Percentiles rank a stretch among this genome's conserved stretches.
Evolutionary conservation across 2,113 vertebrate genomes (phyloP).

Genomic region (Globicephala melas): DNA sequence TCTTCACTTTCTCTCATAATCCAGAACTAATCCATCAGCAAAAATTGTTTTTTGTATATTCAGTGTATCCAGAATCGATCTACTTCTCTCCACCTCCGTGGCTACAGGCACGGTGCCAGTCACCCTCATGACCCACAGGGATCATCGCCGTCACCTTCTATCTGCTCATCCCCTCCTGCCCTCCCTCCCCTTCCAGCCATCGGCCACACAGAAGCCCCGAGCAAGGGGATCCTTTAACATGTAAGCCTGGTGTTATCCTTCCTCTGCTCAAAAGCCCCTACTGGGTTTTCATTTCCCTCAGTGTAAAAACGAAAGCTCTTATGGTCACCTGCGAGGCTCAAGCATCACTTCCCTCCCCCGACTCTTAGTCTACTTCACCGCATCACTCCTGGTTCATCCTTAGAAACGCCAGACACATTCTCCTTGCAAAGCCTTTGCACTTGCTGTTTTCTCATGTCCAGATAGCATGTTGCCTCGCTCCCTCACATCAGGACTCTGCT

Average conservation of each 20-base stretch:
- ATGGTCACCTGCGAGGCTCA: background rate
- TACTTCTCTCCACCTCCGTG: background rate
- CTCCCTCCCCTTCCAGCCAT: background rate
- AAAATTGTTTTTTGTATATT: background rate
- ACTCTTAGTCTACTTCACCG: background rate
- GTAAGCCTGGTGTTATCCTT: background rate
- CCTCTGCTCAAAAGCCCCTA: background rate
- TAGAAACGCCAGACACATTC: background rate
- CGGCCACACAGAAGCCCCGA: background rate
- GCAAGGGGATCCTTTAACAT: background rate
- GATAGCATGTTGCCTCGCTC: background rate
- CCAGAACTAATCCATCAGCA: background rate
- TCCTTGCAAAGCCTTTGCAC: background rate
- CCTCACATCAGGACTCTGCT: background rate
- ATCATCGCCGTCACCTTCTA: rapidly evolving
- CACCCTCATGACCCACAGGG: rapidly evolving
- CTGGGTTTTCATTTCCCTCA: background rate
- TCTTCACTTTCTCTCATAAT: background rate
- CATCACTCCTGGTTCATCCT: background rate
- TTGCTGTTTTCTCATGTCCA: background rate
- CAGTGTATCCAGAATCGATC: background rate
- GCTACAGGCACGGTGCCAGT: background rate
- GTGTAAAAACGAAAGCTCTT: background rate
- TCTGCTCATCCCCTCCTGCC: background rate
- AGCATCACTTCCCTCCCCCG: too few relatives aligned